A percentile compares a stretch with the other conserved stretches of the same genome.
These are phyloP conservation scores for Danaus melanippus DNA, from an alignment of 1,140 invertebrate species.

Conservation along the genomic window DNA sequence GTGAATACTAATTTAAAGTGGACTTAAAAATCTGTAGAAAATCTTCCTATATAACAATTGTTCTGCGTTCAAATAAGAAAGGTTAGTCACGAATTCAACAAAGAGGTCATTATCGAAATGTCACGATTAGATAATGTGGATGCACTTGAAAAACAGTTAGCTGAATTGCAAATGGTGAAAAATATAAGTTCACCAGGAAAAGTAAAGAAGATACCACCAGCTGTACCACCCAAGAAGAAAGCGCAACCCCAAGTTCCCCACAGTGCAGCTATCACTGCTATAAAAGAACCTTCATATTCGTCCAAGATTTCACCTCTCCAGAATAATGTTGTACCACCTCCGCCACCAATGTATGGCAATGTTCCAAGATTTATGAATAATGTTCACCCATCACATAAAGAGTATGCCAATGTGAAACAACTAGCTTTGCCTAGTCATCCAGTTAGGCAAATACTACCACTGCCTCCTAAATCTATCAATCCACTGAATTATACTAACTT, in stretches of 20 bases:
- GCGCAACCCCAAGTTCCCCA: constrained; percentile 78
- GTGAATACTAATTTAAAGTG: too few species aligned
- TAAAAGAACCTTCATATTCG: constrained; percentile 63
- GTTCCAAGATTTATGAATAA: constrained; percentile 45
- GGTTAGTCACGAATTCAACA: too few species aligned
- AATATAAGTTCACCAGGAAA: constrained; percentile 42
- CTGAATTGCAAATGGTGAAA: constrained; percentile 70
- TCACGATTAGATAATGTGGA: constrained; percentile 67
- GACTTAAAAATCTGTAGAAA: too few species aligned
- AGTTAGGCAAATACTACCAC: constrained; percentile 26
- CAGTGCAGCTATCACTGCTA: constrained; percentile 49
- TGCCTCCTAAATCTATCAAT: constrained; percentile 23
- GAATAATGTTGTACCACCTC: constrained; percentile 15
- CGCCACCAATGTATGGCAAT: constrained; percentile 29
- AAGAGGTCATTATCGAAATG: constrained; percentile 31
- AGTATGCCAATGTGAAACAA: constrained; percentile 51
- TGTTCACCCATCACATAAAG: constrained; percentile 34
- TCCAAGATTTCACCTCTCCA: constrained; percentile 44
- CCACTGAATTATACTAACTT: constrained; percentile 45
- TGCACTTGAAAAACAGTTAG: constrained; percentile 73
- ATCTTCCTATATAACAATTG: too few species aligned
- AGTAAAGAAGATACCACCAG: constrained; percentile 80
- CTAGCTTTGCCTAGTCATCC: constrained; percentile 30
- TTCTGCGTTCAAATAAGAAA: too few species aligned
- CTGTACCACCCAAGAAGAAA: constrained; percentile 85